Evolutionary conservation across 1,140 invertebrate species (phyloP).

Genomic region (Ganaspis sp.): DNA sequence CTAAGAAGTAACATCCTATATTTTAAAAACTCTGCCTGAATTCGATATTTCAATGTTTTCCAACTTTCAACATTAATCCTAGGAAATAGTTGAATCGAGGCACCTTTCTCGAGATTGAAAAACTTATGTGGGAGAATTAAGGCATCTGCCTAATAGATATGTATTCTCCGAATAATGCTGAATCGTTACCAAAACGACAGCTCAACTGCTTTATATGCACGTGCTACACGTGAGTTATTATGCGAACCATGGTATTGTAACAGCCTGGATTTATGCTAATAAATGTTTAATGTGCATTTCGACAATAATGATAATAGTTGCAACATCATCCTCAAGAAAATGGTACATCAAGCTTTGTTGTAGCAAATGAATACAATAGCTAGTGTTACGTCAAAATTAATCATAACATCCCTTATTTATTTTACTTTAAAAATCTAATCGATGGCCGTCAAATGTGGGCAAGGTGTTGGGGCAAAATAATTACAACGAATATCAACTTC

Average conservation of each 20-base stretch:
- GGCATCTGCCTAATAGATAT: not conserved
- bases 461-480: no score
- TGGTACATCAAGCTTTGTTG: not conserved
- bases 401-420: no score
- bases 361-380: no score
- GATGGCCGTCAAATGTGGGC: no score
- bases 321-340: not conserved
- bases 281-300: not conserved
- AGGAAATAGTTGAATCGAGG: no score
- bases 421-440: no score
- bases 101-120: no score
- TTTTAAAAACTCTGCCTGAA: not conserved
- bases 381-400: no score
- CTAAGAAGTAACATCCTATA: not conserved
- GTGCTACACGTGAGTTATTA: conserved; percentile 3
- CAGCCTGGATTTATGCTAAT: conserved; percentile 9
- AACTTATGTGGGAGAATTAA: no score
- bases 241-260: conserved; percentile 1
- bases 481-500: no score
- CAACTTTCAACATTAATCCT: no score
- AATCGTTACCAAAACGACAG: conserved; percentile 8
- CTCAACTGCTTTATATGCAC: conserved; percentile 6
- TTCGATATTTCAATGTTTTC: no score
- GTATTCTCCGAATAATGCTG: not conserved
- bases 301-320: not conserved